Conservation (phyloP, 2,888 invertebrate genomes). For the Oeneis ivallda region DNA sequence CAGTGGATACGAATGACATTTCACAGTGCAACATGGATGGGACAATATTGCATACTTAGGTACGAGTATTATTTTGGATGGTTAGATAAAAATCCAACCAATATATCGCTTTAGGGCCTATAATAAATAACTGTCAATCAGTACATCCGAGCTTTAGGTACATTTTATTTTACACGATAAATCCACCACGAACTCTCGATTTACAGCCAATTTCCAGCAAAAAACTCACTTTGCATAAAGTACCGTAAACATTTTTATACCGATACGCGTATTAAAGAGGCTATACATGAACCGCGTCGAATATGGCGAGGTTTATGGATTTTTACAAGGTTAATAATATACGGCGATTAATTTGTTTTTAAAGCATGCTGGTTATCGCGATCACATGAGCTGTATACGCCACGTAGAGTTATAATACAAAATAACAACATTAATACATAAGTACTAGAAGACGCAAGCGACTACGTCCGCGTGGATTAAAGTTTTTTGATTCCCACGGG, state of each 20-base stretch:
- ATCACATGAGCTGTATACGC: background rate
- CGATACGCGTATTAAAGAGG: slow-evolving; percentile 18
- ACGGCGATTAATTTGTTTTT: slow-evolving; percentile 15
- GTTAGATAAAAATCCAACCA: background rate
- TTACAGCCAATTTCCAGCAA: slow-evolving; percentile 19
- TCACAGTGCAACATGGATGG: background rate
- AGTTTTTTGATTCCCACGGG: too few species aligned
- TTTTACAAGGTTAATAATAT: slow-evolving; percentile 8
- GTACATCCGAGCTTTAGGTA: slow-evolving; percentile 2
- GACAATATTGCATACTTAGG: background rate
- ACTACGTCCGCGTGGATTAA: too few species aligned
- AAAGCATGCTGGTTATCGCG: background rate
- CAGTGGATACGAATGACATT: too few species aligned
- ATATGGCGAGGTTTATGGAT: slow-evolving; percentile 14
- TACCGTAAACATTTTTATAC: slow-evolving; percentile 18
- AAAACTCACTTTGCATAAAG: slow-evolving; percentile 21
- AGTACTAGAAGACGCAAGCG: too few species aligned
- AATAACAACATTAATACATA: too few species aligned
- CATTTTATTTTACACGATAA: slow-evolving; percentile 13
- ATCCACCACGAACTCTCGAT: slow-evolving; percentile 9
- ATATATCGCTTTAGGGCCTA: background rate
- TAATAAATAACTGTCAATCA: slow-evolving; percentile 13
- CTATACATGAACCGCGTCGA: slow-evolving; percentile 4
- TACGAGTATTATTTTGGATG: background rate
- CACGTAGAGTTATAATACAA: background rate